phyloP scores from a whole-genome alignment of 2,797 vertebrate genomes.

The Leptoclinus maculatus region DNA sequence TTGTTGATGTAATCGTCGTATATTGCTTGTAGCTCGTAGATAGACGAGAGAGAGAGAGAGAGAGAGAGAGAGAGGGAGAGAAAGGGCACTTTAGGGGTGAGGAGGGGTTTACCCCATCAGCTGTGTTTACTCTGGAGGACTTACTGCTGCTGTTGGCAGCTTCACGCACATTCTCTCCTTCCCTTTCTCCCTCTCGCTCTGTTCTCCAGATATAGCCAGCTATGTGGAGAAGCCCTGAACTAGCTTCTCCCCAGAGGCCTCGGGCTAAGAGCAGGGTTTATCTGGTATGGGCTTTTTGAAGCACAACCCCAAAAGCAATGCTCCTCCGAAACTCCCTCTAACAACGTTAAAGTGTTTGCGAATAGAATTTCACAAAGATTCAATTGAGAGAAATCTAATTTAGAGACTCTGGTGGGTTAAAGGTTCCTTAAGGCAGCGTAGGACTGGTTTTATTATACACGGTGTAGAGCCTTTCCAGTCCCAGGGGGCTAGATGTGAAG shows the following conservation, averaged over 20 bases:
- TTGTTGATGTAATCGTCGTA: neutral
- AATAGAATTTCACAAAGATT: conserved; percentile 10
- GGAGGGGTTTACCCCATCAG: conserved; percentile 51
- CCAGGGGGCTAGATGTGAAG: neutral
- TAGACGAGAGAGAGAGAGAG: neutral
- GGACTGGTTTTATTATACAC: neutral
- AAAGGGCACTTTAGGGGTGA: conserved; percentile 15
- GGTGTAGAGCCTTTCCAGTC: neutral
- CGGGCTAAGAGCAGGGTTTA: conserved; percentile 25
- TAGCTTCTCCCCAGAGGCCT: conserved; percentile 50
- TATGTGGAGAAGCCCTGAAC: conserved; percentile 54
- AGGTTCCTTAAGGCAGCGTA: neutral
- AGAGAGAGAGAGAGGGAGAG: neutral
- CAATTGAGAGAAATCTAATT: conserved; percentile 1
- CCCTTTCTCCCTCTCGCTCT: conserved; percentile 30
- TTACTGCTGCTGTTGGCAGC: conserved; percentile 69
- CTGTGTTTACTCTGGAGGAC: conserved; percentile 70
- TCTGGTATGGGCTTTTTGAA: conserved; percentile 36
- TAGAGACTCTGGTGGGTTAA: neutral
- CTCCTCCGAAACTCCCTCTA: neutral
- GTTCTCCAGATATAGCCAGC: conserved; percentile 73
- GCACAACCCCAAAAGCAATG: neutral
- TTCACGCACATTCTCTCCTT: conserved; percentile 56
- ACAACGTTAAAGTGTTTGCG: conserved; percentile 4
- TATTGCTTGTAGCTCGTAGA: neutral